These are phyloP conservation scores for Tiaroga cobitis DNA, from an alignment of 2,797 vertebrate genomes.

Conservation along the genomic window DNA sequence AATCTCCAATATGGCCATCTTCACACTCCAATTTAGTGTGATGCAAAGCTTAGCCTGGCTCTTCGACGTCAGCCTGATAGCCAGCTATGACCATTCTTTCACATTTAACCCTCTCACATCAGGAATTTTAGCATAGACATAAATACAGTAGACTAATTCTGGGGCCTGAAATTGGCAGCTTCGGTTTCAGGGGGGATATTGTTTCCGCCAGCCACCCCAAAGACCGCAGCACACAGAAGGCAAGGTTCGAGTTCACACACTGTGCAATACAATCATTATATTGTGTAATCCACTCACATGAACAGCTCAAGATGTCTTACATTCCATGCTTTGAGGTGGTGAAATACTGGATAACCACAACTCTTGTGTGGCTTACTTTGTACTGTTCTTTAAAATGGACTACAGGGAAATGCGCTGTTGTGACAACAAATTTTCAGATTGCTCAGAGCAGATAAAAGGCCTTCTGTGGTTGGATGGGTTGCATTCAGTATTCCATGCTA, in stretches of 20 bases:
- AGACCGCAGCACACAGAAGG: constrained; percentile 52
- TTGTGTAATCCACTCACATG: constrained; percentile 63
- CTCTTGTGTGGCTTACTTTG: constrained; percentile 67
- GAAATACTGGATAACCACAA: constrained; percentile 67
- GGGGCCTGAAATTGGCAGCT: constrained; percentile 3
- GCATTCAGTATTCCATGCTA: constrained; percentile 29
- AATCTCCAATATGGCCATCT: constrained; percentile 64
- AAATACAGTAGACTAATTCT: not conserved
- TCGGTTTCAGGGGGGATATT: not conserved
- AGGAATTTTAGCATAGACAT: not conserved
- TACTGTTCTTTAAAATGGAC: constrained; percentile 49
- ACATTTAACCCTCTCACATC: constrained; percentile 43
- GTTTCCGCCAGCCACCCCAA: not conserved
- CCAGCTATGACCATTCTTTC: constrained; percentile 47
- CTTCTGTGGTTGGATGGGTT: constrained; percentile 54
- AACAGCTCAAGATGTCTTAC: constrained; percentile 75
- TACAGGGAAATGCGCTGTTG: constrained; percentile 27
- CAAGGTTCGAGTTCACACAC: constrained; percentile 62
- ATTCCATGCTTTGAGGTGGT: constrained; percentile 69
- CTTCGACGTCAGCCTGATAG: constrained; percentile 27
- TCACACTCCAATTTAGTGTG: constrained; percentile 50
- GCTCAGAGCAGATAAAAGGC: constrained; percentile 32
- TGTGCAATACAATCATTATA: constrained; percentile 63
- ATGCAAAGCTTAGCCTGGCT: constrained; percentile 43
- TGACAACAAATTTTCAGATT: constrained; percentile 31